phyloP scores from a whole-genome alignment of 2,888 invertebrate species.

The Chrysopilus asiliformis region DNA sequence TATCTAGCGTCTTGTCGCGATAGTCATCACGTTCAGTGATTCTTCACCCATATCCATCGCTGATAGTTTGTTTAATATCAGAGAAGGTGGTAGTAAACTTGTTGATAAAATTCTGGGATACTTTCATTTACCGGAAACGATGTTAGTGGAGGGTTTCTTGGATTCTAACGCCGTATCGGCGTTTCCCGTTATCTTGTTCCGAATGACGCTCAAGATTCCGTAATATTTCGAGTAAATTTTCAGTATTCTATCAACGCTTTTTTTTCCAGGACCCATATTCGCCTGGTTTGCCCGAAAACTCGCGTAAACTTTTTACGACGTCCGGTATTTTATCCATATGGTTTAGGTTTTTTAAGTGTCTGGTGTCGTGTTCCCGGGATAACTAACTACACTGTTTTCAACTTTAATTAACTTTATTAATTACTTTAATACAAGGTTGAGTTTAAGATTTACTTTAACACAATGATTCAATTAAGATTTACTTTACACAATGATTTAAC shows the following conservation, averaged over 20 bases:
- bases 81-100: slow-evolving; percentile 12
- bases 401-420: too few relatives aligned
- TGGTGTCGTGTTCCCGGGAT: too few relatives aligned
- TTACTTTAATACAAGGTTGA: too few relatives aligned
- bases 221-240: slow-evolving; percentile 11
- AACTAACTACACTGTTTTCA: too few relatives aligned
- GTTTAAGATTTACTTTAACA: too few relatives aligned
- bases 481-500: too few relatives aligned
- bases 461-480: too few relatives aligned
- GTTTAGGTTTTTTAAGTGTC: too few relatives aligned
- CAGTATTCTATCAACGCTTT: slow-evolving; percentile 12
- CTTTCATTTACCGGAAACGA: slow-evolving; percentile 6
- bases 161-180: slow-evolving; percentile 13
- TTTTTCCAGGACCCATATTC: slow-evolving; percentile 9
- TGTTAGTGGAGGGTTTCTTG: slow-evolving; percentile 9
- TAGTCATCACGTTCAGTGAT: slow-evolving; percentile 9
- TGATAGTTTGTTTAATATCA: slow-evolving; percentile 13
- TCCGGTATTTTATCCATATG: too few relatives aligned
- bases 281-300: slow-evolving; percentile 7
- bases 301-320: slow-evolving; percentile 6
- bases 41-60: slow-evolving; percentile 12
- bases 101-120: slow-evolving; percentile 11
- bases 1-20: slow-evolving; percentile 15
- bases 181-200: slow-evolving; percentile 12
- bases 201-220: slow-evolving; percentile 11